Evolutionary conservation across 2,797 vertebrate species (phyloP), one percentile per base, ranked within the genome.

Genomic region (Tokudaia tokunoshimensis): DNA sequence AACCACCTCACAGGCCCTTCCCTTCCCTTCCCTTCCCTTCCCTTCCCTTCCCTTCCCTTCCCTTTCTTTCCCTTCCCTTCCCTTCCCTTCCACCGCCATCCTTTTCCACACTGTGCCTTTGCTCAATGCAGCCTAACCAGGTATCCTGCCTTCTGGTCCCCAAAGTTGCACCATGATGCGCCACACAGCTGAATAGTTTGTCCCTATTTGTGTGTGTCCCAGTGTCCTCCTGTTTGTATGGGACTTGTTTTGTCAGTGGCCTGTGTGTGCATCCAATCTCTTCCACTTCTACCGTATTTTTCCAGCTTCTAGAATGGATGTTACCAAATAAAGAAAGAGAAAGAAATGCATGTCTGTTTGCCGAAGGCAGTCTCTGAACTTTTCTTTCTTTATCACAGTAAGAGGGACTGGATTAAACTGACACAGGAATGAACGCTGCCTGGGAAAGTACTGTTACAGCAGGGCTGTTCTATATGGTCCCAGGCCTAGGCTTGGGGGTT

Each of bases 321-420:
- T 75, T 57, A 70, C 22, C 70, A 85, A 98, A 97, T 97, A 97
- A 97, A 97, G 44, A 47, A 76, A 44, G 70, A 61, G 6, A 81
- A 37, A 57, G 0, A 79, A 52, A 79, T 0, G 11, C 15, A 24
- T 37, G 44, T 88, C n/a, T 91, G 81, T 74, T 61, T 91, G 75
- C 55, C 37, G 11, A 94, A 93, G 82, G 74, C 6, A 47, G 57
- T 50, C 52, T 31, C 81, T 31, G 50, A 31, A 47, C 12, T 55
- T 85, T 57, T 78, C 5, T 44, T 87, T 59, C 74, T 94, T 86
- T 55, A 70, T n/a, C 75, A 9, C 52, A 31, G 44, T 29, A 79
- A 87, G 22, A 24, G 29, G 26, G 50, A 72, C 80, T 24, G 29
- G 83, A 22, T 65, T 37, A 65, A 81, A 84, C 55, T 1, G 47